A percentile compares a stretch with the other conserved stretches of the same genome.
phyloP scores from a whole-genome alignment of 2,797 vertebrate genomes.

The Catostomus latipinnis region DNA sequence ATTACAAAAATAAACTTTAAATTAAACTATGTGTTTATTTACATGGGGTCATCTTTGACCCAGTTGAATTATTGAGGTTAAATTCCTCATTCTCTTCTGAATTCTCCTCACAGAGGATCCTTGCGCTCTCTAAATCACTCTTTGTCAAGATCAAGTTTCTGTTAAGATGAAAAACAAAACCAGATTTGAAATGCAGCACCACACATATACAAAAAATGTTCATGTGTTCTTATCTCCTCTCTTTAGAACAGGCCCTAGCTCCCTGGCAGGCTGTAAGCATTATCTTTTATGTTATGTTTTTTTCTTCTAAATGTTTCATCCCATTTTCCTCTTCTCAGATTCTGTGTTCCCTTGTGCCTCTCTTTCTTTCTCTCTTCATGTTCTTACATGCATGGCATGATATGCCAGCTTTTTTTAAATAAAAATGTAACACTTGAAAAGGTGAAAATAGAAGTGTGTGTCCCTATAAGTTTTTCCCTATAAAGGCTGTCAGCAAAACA shows the following conservation, averaged over 20 bases:
- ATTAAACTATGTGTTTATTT: slow-evolving; percentile 9
- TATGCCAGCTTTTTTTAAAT: slow-evolving; percentile 41
- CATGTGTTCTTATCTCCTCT: slow-evolving; percentile 13
- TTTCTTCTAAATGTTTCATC: slow-evolving; percentile 28
- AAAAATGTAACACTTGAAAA: slow-evolving; percentile 41
- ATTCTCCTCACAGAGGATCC: background rate
- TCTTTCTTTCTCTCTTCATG: slow-evolving; percentile 19
- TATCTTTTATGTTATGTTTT: slow-evolving; percentile 29
- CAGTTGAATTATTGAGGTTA: background rate
- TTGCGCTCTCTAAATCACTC: background rate
- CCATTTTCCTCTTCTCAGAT: slow-evolving; percentile 33
- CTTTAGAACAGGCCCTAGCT: slow-evolving; percentile 35
- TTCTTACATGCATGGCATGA: slow-evolving; percentile 41
- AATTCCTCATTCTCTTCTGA: too few relatives aligned
- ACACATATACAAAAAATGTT: slow-evolving; percentile 1
- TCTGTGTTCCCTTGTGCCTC: background rate
- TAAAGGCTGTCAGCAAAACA: slow-evolving; percentile 30
- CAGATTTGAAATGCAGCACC: slow-evolving; percentile 12
- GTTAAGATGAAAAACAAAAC: slow-evolving; percentile 7
- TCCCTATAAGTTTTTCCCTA: slow-evolving; percentile 11
- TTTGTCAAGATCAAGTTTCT: slow-evolving; percentile 29
- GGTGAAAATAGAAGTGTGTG: slow-evolving; percentile 30
- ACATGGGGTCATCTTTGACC: background rate
- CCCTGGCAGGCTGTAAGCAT: slow-evolving; percentile 19
- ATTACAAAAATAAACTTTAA: too few relatives aligned